Evolutionary conservation across 64 coral and sea anemone species (phyloP), one percentile per base, ranked within the genome.

Genomic region (Cladopsammia gracilis): DNA sequence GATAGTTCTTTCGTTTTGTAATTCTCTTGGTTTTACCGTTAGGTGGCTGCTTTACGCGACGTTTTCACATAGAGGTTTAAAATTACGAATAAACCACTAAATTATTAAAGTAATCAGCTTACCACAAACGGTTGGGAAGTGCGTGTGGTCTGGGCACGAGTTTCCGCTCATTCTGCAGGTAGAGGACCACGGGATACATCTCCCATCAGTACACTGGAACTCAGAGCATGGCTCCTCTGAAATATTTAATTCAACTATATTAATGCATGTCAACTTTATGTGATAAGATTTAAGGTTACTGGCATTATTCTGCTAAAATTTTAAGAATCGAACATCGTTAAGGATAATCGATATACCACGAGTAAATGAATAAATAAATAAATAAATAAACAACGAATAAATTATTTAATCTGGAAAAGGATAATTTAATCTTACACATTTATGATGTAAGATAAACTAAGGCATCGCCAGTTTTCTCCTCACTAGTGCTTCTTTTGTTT

Each of bases 81-180:
- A 34, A 34, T 34, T 34, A 34, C 34, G 34, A 34, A 34, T 34
- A 34, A 34, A 34, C 34, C 34, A 34, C 34, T 34, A 34, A 42
- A 71, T 11, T 71, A 71, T 34, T 25, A 12, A 58, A 52, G 19
- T 15, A 74, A 12, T 5, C 68, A 45, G 45, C 94, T 57, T 58
- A 95, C 94, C 94, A 92, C 94, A 95, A 57, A 95, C 61, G 12
- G 4, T 20, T 71, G 89, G 74, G n/a, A 58, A 58, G 49, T 95
- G 86, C 3, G 94, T 26, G n/a, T 58, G 46, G 46, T 95, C 94
- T 73, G 82, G 62, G 62, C 94, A 95, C 69, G 68, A 80, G 47
- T 81, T 64, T 5, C 64, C 62, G 42, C 42, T 53, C 47, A 57
- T 25, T 26, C 66, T 58, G 66, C 94, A 95, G 9, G 94, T 95